Conservation (phyloP, 2,888 invertebrate species). For the Bedellia somnulentella region DNA sequence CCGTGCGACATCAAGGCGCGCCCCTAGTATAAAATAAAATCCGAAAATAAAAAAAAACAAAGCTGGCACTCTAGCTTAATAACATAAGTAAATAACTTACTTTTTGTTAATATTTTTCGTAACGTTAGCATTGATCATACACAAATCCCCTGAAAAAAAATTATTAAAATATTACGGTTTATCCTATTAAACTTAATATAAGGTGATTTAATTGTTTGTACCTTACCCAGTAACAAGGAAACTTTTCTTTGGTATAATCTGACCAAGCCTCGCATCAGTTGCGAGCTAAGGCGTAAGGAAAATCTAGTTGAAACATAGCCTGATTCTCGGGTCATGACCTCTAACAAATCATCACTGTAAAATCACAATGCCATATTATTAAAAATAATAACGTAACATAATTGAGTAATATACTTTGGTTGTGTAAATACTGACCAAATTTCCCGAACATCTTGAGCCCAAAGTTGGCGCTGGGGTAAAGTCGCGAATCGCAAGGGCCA, state of each 20-base stretch:
- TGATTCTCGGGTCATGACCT: conserved; percentile 38
- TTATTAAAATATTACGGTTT: too few relatives aligned
- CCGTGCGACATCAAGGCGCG: too few relatives aligned
- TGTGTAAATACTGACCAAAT: conserved; percentile 35
- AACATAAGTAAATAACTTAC: conserved; percentile 18
- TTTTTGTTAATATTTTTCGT: conserved; percentile 31
- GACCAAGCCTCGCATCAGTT: conserved; percentile 36
- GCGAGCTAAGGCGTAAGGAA: conserved; percentile 43
- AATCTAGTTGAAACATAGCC: conserved; percentile 35
- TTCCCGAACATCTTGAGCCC: conserved; percentile 38
- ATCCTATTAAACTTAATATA: too few relatives aligned
- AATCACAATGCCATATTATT: conserved; percentile 7
- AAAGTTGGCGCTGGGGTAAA: conserved; percentile 33
- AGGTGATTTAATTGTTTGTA: too few relatives aligned
- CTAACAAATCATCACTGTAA: conserved; percentile 33
- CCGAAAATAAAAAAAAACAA: neutral
- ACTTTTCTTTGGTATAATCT: conserved; percentile 39
- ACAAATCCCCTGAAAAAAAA: conserved; percentile 29
- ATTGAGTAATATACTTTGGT: neutral
- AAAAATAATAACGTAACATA: too few relatives aligned
- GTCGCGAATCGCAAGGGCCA: conserved; percentile 42
- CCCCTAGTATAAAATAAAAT: neutral
- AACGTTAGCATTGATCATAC: conserved; percentile 39
- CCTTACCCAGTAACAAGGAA: conserved; percentile 27
- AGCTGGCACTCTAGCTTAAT: neutral